phyloP scores from a whole-genome alignment of 2,113 vertebrate species.

The Dipodomys stephensi region DNA sequence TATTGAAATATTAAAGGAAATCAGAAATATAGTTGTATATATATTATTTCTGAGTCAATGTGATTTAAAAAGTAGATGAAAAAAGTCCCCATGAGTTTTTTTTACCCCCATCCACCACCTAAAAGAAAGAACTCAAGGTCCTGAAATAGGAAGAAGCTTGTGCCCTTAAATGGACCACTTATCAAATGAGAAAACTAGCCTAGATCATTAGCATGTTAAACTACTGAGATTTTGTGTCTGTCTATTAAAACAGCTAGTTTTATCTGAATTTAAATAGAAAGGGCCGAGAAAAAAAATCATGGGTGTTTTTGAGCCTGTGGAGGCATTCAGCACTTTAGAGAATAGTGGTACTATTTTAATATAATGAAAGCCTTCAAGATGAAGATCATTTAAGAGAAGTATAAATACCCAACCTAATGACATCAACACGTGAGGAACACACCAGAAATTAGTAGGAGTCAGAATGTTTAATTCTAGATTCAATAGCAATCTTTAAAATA shows the following conservation, averaged over 20 bases:
- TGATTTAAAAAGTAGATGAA: background rate
- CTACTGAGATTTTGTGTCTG: constrained; percentile 1
- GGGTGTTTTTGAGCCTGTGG: background rate
- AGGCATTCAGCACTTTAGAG: background rate
- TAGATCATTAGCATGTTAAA: background rate
- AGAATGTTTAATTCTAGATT: background rate
- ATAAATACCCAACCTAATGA: background rate
- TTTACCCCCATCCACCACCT: background rate
- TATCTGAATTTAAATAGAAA: constrained; percentile 36
- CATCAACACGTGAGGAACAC: background rate
- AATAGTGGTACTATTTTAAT: background rate
- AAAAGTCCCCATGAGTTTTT: background rate
- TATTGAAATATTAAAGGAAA: background rate
- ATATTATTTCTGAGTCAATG: background rate
- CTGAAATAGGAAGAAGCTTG: background rate
- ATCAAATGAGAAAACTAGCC: background rate
- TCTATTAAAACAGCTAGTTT: background rate
- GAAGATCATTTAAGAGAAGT: background rate
- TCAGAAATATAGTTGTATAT: too few relatives aligned
- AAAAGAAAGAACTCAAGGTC: background rate
- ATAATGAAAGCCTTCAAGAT: background rate
- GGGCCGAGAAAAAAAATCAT: background rate
- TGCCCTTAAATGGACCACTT: background rate
- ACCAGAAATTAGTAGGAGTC: background rate
- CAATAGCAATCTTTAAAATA: background rate